A percentile compares a stretch with the other conserved stretches of the same genome.
These are phyloP conservation scores for Engystomops pustulosus DNA, from an alignment of 2,113 vertebrate genomes.

Conservation along the genomic window DNA sequence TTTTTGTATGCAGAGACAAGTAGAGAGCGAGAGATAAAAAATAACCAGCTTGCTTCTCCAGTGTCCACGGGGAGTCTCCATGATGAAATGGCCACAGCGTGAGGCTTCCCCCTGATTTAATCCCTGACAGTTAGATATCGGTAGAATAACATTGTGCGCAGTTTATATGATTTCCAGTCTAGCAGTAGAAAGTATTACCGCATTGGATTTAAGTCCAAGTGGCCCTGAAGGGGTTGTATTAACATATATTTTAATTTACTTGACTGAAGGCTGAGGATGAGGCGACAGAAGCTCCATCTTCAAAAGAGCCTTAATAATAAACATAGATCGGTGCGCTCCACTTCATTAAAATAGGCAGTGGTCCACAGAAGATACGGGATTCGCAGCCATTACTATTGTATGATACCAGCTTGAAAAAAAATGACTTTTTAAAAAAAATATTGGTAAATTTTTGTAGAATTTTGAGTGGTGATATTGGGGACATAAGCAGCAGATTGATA, in stretches of 20 bases:
- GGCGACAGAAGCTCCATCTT: conserved; percentile 15
- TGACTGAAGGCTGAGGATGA: conserved; percentile 20
- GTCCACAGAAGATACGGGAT: background rate
- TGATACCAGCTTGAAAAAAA: too few species aligned
- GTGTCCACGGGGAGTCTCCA: conserved; percentile 41
- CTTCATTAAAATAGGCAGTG: conserved; percentile 8
- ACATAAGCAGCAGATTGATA: too few species aligned
- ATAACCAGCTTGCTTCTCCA: conserved; percentile 40
- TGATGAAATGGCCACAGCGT: conserved; percentile 50
- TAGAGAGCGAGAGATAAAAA: conserved; percentile 35
- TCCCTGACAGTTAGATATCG: conserved; percentile 52
- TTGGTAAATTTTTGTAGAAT: too few species aligned
- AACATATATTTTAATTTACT: conserved; percentile 52
- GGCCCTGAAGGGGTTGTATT: conserved; percentile 18
- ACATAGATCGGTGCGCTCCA: conserved; percentile 5
- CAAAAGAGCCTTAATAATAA: conserved; percentile 20
- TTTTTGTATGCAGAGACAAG: conserved; percentile 26
- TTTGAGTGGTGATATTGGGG: too few species aligned
- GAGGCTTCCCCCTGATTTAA: conserved; percentile 46
- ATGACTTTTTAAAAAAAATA: too few species aligned
- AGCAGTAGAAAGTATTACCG: conserved; percentile 16
- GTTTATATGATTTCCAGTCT: conserved; percentile 36
- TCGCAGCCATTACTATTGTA: background rate
- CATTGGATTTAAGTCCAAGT: conserved; percentile 17
- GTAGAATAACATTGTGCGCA: conserved; percentile 40